These are phyloP conservation scores for Melieria omissa DNA, from an alignment of 2,888 invertebrate genomes.

Conservation along the genomic window DNA sequence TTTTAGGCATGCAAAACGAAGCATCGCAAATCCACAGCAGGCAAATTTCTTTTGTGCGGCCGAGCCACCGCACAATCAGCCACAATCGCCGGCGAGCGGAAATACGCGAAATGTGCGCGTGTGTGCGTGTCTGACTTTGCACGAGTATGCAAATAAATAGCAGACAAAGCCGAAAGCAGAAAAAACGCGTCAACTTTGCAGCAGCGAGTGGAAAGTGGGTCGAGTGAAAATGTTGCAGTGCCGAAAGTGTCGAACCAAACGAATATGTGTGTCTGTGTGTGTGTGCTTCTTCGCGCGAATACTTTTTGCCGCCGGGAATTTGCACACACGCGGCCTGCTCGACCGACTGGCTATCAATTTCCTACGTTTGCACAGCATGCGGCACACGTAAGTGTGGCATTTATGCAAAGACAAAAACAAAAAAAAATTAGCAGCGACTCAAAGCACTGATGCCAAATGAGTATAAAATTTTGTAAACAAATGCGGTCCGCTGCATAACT, in stretches of 20 bases:
- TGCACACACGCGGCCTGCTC: slow-evolving; percentile 3
- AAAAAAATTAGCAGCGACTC: neutral
- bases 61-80: neutral
- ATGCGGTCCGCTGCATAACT: slow-evolving; percentile 22
- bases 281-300: no score
- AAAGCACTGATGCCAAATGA: neutral
- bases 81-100: slow-evolving; percentile 1
- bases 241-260: no score
- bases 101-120: slow-evolving; percentile 9
- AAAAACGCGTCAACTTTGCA: neutral
- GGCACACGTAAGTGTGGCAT: neutral
- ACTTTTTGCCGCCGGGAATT: slow-evolving; percentile 3
- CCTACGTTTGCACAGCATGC: neutral
- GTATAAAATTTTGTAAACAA: slow-evolving; percentile 28
- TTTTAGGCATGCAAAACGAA: slow-evolving; percentile 34
- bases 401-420: no score
- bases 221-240: no score
- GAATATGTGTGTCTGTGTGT: no score
- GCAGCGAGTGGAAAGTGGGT: no score
- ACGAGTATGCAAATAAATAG: slow-evolving; percentile 17
- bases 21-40: slow-evolving; percentile 17
- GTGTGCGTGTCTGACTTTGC: neutral
- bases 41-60: slow-evolving; percentile 21
- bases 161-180: slow-evolving; percentile 1
- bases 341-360: slow-evolving; percentile 17